Percentiles rank a stretch among this genome's conserved stretches.
These are phyloP conservation scores for Andrena camellia DNA, from an alignment of 2,888 invertebrate species.

Conservation along the genomic window DNA sequence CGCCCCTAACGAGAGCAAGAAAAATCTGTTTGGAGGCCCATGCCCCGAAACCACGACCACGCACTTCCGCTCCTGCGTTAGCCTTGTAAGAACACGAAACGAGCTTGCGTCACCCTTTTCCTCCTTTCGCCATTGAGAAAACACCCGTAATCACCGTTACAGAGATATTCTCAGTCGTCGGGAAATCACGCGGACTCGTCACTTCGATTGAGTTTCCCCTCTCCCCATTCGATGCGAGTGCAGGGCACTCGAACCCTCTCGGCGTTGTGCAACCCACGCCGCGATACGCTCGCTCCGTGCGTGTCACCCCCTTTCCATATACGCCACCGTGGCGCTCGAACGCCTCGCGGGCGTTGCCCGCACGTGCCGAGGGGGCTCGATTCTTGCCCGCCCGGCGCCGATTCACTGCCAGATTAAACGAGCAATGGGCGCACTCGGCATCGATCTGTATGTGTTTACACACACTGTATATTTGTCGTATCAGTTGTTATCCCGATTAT, in stretches of 20 bases:
- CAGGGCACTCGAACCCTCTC: background rate
- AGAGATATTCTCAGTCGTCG: constrained; percentile 5
- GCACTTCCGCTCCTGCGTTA: constrained; percentile 53
- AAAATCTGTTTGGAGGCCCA: constrained; percentile 1
- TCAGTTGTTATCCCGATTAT: constrained; percentile 20
- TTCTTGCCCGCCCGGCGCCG: background rate
- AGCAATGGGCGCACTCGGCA: constrained; percentile 40
- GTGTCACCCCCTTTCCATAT: background rate
- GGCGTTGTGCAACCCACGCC: background rate
- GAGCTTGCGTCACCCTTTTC: constrained; percentile 42
- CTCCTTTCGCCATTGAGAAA: constrained; percentile 32
- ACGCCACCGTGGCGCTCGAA: background rate
- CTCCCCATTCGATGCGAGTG: constrained; percentile 46
- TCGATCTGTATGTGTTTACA: constrained; percentile 31
- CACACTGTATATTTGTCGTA: constrained; percentile 34
- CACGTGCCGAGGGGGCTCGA: constrained; percentile 7
- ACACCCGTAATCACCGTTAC: constrained; percentile 32
- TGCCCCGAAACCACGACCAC: constrained; percentile 35
- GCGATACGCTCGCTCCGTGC: background rate
- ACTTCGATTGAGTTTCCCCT: background rate
- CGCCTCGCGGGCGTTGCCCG: background rate
- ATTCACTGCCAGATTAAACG: constrained; percentile 39
- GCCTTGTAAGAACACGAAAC: constrained; percentile 51
- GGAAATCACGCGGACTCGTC: background rate
- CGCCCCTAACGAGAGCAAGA: background rate